A percentile compares a stretch with the other conserved stretches of the same genome.
Conservation (phyloP, 2,888 invertebrate genomes). For the Eurytoma adleriae region DNA sequence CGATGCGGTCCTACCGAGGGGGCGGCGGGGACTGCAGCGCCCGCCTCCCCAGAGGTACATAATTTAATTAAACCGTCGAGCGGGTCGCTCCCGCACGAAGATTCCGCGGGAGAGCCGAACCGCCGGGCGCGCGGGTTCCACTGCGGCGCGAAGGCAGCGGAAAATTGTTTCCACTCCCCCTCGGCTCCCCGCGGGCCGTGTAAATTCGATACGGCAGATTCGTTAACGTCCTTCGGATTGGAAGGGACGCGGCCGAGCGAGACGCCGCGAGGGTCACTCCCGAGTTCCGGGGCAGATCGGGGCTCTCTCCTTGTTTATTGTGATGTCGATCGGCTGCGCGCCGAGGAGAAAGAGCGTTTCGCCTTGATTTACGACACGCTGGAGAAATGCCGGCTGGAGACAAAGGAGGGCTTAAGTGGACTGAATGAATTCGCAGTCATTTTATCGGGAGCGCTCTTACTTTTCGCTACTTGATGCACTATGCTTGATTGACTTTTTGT, state of each 20-base stretch:
- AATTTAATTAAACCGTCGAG: constrained; percentile 58
- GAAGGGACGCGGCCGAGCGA: neutral
- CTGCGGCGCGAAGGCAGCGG: neutral
- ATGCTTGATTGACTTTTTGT: too few relatives aligned
- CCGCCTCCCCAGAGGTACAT: constrained; percentile 35
- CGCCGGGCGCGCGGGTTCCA: neutral
- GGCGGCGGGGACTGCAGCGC: neutral
- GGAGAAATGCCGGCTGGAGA: constrained; percentile 1
- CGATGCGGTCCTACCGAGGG: constrained; percentile 5
- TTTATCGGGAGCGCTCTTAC: neutral
- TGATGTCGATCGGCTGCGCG: neutral
- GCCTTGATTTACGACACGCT: constrained; percentile 37
- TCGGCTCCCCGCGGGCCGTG: constrained; percentile 8
- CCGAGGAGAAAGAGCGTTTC: neutral
- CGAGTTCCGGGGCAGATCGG: constrained; percentile 28
- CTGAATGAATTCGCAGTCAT: constrained; percentile 6
- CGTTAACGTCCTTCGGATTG: constrained; percentile 38
- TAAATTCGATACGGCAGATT: constrained; percentile 40
- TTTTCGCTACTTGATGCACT: too few relatives aligned
- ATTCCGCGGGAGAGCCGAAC: constrained; percentile 12
- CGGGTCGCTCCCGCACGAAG: constrained; percentile 21
- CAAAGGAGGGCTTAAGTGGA: constrained; percentile 2
- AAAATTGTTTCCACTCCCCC: constrained; percentile 35
- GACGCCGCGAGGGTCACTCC: constrained; percentile 1
- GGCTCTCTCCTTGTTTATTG: constrained; percentile 31